Evolutionary conservation across 2,113 vertebrate genomes (phyloP).

Genomic region (Channa maculata): DNA sequence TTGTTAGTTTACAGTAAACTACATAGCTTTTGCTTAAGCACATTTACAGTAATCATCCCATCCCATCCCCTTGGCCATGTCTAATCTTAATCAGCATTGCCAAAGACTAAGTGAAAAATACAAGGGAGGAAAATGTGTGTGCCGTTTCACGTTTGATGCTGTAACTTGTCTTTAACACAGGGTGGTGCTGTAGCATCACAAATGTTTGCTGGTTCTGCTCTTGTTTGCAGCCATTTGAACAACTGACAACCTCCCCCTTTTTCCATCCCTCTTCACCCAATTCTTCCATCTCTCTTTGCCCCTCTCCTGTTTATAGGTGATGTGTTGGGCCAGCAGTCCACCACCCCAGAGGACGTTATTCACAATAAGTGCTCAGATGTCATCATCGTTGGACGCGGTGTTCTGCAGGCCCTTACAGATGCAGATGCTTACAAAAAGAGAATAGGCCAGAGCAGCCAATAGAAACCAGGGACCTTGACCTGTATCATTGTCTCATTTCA

Average conservation of each 20-base stretch:
- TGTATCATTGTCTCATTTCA: too few relatives aligned
- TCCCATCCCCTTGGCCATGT: too few relatives aligned
- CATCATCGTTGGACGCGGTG: constrained; percentile 96
- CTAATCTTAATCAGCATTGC: too few relatives aligned
- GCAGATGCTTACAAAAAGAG: constrained; percentile 88
- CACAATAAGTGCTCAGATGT: constrained; percentile 88
- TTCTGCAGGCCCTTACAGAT: constrained; percentile 85
- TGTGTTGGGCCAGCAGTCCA: constrained; percentile 91
- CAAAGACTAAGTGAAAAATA: too few relatives aligned
- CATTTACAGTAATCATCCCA: too few relatives aligned
- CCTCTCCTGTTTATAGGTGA: constrained; percentile 84
- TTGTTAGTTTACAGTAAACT: too few relatives aligned
- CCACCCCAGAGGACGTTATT: constrained; percentile 89
- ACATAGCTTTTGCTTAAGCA: too few relatives aligned
- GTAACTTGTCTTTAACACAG: constrained; percentile 37
- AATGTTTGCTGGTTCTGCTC: neutral
- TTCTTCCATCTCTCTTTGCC: neutral
- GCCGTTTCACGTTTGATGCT: neutral
- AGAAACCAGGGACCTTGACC: neutral
- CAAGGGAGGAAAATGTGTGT: too few relatives aligned
- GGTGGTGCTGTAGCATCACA: constrained; percentile 53
- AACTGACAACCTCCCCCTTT: neutral
- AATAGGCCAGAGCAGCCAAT: constrained; percentile 54
- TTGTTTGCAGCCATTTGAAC: too few relatives aligned
- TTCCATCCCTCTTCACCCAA: neutral